Base-by-base conservation (phyloP, 1,140 invertebrate genomes). In the Heliothis virescens region DNA sequence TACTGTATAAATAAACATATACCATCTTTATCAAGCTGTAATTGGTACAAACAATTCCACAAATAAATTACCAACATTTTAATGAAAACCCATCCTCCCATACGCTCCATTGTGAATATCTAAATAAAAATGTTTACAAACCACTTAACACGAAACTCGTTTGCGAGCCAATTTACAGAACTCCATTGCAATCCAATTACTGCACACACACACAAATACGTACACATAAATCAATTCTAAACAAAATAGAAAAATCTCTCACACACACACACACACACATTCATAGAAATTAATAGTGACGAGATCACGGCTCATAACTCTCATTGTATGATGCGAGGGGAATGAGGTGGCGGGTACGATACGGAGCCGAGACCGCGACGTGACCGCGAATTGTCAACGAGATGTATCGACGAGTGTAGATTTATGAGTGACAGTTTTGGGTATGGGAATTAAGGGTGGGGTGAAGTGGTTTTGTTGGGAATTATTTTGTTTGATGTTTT, bases 331-430 rank as follows among this genome's bases (percentile, higher is more conserved):
- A 67, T 16, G 9, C 7, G 15, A 48, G 16, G 53, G 53, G 63
- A 11, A 48, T 9, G 63, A 18, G n/a, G 18, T 10, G 63, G 16
- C 16, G 41, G 41, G 63, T 10, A 29, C 48, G 60, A 16, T 16
- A 52, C 41, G 15, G 50, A 15, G 50, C 18, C 48, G 29, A 50
- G 71, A 73, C 53, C 55, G 71, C 71, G 71, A 73, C 71, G 34
- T 55, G 74, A 65, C 74, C 74, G 48, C 60, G 60, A 21, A 76
- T 48, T 65, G 74, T 76, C 60, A 52, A 65, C 74, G 50, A 73
- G 50, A 65, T 63, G 73, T 75, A 73, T 73, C 71, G 57, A 65
- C 62, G 74, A 76, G 26, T 62, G 41, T 18, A 53, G 74, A 76
- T 76, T 76, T 76, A 76, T 63, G 41, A 34, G 13, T n/a, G 71